Percentiles rank a stretch among this genome's conserved stretches.
Evolutionary conservation across 2,888 invertebrate species (phyloP).

Genomic region (Neoitamus cyanurus): DNA sequence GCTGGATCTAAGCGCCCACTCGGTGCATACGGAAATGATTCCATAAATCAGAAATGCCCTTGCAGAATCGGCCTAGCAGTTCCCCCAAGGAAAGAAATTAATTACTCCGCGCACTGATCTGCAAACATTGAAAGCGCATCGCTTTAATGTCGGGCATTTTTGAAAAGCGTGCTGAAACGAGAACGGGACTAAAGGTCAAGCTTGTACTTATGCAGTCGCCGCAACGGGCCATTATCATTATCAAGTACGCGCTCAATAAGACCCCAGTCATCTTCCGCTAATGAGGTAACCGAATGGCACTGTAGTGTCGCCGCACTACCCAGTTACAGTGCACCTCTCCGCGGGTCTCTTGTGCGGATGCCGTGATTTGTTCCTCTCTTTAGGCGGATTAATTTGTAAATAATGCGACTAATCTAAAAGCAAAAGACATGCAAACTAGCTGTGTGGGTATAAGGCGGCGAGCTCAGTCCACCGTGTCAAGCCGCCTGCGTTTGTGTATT

Average conservation of each 20-base stretch:
- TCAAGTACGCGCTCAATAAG: background rate
- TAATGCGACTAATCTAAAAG: conserved; percentile 39
- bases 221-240: background rate
- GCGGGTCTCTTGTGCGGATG: conserved; percentile 24
- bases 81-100: background rate
- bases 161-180: background rate
- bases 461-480: background rate
- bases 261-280: conserved; percentile 13
- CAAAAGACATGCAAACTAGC: conserved; percentile 21
- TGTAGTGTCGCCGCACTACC: background rate
- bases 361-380: conserved; percentile 24
- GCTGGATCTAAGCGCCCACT: background rate
- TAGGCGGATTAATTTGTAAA: conserved; percentile 39
- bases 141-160: background rate
- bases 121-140: background rate
- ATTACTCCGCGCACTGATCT: background rate
- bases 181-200: conserved; percentile 1
- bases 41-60: conserved; percentile 18
- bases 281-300: conserved; percentile 2
- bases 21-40: background rate
- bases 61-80: background rate
- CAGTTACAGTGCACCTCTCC: background rate
- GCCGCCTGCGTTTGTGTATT: background rate
- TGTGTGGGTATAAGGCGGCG: background rate
- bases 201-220: conserved; percentile 9